Base-by-base conservation (phyloP, 2,888 invertebrate species). In the Phalera bucephala region DNA sequence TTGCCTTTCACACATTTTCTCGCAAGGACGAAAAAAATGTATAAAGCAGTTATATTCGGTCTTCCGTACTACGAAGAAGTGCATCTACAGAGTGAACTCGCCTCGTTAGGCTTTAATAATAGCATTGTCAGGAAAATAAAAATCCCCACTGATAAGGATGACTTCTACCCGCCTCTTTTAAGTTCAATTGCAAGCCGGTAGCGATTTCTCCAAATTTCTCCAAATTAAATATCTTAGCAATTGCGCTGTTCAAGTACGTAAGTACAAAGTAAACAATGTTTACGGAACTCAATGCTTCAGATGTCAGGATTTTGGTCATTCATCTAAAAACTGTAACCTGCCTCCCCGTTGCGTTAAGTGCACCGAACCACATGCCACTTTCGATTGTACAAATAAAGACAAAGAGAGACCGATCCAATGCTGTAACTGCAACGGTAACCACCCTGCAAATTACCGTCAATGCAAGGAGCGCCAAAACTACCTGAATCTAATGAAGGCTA, bases 291-390 rank as follows among this genome's bases (percentile, higher is more conserved):
- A 48, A 11, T 48, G 44, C 12, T 48, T 14, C 27, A 21, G 44
- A 8, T 48, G 48, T 21, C 44, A 50, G 25, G 7, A 20, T 0
- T 50, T 50, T 32, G 50, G 50, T 0, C 50, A 45, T 32, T 21
- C 43, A 0, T 40, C 38, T 0, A 13, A 11, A 6, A 43, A 47
- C 14, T 47, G 47, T 13, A 47, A 47, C 23, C 20, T 39, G 7
- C 21, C 34, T 1, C 22, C n/a, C n/a, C n/a, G n/a, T n/a, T n/a
- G n/a, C n/a, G n/a, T n/a, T n/a, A n/a, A n/a, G n/a, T n/a, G n/a
- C n/a, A n/a, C n/a, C n/a, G n/a, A n/a, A n/a, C n/a, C n/a, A n/a
- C n/a, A n/a, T n/a, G n/a, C n/a, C n/a, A n/a, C n/a, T n/a, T n/a
- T n/a, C n/a, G n/a, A n/a, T n/a, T n/a, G n/a, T n/a, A n/a, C n/a